Percentiles rank a stretch among this genome's conserved stretches.
phyloP scores from a whole-genome alignment of 2,113 vertebrate species.

The Monarcha castaneiventris region DNA sequence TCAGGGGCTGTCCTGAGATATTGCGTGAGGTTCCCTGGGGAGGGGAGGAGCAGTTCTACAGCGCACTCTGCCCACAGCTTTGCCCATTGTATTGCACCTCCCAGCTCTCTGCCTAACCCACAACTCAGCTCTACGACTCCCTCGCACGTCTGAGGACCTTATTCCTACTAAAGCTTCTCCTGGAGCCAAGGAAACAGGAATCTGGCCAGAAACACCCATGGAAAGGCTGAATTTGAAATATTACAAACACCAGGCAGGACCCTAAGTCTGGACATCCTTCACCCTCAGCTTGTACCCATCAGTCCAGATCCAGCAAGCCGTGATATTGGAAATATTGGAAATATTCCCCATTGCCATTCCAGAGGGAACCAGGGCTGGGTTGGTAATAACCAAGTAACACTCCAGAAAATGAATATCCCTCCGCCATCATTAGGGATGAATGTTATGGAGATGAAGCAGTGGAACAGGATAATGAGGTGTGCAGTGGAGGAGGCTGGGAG shows the following conservation, averaged over 20 bases:
- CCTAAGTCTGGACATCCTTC: neutral
- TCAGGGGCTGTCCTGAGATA: neutral
- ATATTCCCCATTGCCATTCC: neutral
- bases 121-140: neutral
- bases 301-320: neutral
- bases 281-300: neutral
- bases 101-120: neutral
- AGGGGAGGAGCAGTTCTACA: neutral
- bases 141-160: neutral
- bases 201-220: neutral
- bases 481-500: neutral
- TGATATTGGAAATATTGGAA: neutral
- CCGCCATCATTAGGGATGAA: neutral
- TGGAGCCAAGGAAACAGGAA: neutral
- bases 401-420: neutral
- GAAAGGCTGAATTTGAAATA: neutral
- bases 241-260: neutral
- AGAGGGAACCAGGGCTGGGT: neutral
- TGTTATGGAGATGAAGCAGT: neutral
- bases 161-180: neutral
- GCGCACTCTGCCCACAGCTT: neutral
- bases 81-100: neutral
- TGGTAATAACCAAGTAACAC: neutral
- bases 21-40: accelerated
- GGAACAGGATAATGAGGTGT: conserved; percentile 17